phyloP scores from a whole-genome alignment of 2,113 vertebrate genomes.

The Poeciliopsis turrubarensis region DNA sequence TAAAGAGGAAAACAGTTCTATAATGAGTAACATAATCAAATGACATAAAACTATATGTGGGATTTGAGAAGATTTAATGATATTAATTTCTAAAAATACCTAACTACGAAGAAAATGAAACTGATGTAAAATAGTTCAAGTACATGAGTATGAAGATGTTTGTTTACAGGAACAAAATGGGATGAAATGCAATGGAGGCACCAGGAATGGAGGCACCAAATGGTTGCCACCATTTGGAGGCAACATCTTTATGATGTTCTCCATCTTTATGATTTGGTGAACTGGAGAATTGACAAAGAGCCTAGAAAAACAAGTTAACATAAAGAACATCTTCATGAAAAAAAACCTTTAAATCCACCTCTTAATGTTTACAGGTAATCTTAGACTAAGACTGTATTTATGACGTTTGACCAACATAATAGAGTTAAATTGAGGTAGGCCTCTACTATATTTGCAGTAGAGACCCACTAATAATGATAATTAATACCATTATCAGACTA shows the following conservation, averaged over 20 bases:
- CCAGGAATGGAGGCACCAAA: background rate
- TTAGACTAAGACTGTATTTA: slow-evolving; percentile 6
- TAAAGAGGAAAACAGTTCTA: background rate
- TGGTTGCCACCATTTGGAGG: no score
- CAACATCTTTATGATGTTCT: no score
- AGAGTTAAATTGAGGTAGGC: background rate
- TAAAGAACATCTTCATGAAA: background rate
- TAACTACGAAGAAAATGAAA: background rate
- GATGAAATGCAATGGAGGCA: background rate
- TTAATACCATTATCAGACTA: no score
- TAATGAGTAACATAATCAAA: background rate
- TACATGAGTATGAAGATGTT: no score
- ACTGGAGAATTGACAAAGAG: no score
- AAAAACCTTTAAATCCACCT: background rate
- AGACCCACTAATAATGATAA: no score
- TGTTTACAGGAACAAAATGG: background rate
- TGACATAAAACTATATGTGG: background rate
- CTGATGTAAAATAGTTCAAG: background rate
- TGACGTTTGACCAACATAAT: background rate
- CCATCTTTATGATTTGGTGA: no score
- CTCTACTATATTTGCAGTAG: background rate
- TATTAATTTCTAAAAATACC: background rate
- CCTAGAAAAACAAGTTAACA: slow-evolving; percentile 3
- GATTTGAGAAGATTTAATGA: background rate
- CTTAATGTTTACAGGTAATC: background rate